A percentile compares a stretch with the other conserved stretches of the same genome.
These are phyloP conservation scores for Callipepla californica DNA, from an alignment of 2,113 vertebrate genomes.

Conservation along the genomic window DNA sequence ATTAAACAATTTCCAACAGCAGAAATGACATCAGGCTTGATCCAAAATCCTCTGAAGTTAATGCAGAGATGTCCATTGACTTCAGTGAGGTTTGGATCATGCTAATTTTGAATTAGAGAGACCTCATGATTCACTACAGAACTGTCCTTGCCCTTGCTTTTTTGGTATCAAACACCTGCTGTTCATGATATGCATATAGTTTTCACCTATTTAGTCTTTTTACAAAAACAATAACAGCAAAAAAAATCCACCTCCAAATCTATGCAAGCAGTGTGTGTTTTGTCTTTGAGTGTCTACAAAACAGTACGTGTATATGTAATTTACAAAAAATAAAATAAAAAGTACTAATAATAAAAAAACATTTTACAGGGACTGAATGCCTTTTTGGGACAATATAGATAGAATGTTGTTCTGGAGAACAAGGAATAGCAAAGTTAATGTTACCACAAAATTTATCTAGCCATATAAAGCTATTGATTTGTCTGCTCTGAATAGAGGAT, in stretches of 20 bases:
- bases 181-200: background rate
- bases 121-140: background rate
- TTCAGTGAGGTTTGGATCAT: background rate
- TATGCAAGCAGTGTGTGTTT: background rate
- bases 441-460: constrained; percentile 8
- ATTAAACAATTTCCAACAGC: constrained; percentile 21
- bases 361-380: background rate
- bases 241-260: background rate
- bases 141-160: background rate
- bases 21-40: background rate
- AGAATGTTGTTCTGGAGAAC: background rate
- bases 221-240: background rate
- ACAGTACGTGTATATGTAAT: background rate
- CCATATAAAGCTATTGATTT: constrained; percentile 18
- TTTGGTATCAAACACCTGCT: background rate
- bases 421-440: constrained; percentile 38
- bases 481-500: background rate
- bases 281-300: background rate
- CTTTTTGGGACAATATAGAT: background rate
- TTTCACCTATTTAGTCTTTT: constrained; percentile 12
- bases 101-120: background rate
- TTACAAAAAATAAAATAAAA: background rate
- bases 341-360: background rate
- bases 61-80: background rate
- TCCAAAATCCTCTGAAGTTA: constrained; percentile 8